Evolutionary conservation across 1,140 invertebrate species (phyloP).

Genomic region (Cydia splendana): DNA sequence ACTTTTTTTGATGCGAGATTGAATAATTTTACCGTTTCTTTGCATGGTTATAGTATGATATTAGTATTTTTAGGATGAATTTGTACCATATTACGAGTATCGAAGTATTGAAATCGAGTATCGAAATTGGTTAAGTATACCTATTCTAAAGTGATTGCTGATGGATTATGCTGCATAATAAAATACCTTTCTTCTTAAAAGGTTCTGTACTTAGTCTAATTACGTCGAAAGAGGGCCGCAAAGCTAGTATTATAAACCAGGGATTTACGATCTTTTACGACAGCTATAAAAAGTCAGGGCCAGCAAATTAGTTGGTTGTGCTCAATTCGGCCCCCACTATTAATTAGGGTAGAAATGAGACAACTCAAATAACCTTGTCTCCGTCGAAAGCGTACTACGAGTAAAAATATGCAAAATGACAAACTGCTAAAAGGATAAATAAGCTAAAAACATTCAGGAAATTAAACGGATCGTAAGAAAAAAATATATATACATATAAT

Average conservation of each 20-base stretch:
- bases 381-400: background rate
- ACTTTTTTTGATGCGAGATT: slow-evolving; percentile 26
- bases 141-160: too few species aligned
- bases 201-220: background rate
- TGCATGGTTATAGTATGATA: background rate
- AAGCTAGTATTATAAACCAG: background rate
- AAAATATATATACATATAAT: too few species aligned
- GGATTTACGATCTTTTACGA: slow-evolving; percentile 19
- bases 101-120: too few species aligned
- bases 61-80: background rate
- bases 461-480: background rate
- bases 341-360: slow-evolving; percentile 1
- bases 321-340: background rate
- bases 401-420: background rate
- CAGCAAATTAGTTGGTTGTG: slow-evolving; percentile 9
- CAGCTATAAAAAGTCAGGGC: slow-evolving; percentile 6
- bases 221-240: background rate
- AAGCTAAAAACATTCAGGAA: background rate
- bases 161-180: too few species aligned
- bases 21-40: slow-evolving; percentile 23
- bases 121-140: too few species aligned
- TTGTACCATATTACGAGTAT: background rate
- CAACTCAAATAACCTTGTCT: background rate
- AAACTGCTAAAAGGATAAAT: background rate
- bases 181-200: background rate